These are phyloP conservation scores for Aldabrachelys gigantea DNA, from an alignment of 2,113 vertebrate species.

Conservation along the genomic window DNA sequence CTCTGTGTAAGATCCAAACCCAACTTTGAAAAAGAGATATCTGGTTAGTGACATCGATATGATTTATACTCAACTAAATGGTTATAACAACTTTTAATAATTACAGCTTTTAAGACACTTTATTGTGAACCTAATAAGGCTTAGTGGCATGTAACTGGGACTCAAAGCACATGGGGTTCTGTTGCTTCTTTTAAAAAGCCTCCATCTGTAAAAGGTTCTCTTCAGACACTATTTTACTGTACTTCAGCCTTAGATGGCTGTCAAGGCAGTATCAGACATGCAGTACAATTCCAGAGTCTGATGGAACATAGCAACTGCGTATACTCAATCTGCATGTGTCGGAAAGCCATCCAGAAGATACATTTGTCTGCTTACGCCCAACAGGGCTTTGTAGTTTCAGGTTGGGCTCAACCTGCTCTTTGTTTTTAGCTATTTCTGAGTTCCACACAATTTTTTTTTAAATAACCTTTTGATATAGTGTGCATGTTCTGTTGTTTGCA, in stretches of 20 bases:
- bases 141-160: not conserved
- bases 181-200: not conserved
- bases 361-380: not conserved
- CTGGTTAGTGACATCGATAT: not conserved
- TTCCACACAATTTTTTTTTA: not conserved
- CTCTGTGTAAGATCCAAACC: not conserved
- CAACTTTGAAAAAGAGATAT: not conserved
- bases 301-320: not conserved
- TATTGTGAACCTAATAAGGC: not conserved
- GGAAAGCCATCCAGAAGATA: not conserved
- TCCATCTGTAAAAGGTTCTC: not conserved
- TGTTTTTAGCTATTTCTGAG: not conserved
- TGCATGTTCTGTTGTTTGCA: not conserved
- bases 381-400: not conserved
- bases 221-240: not conserved
- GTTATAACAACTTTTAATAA: not conserved
- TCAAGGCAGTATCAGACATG: not conserved
- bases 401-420: not conserved
- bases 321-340: not conserved
- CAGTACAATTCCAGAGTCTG: not conserved
- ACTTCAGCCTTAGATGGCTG: not conserved
- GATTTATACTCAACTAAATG: not conserved
- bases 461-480: not conserved
- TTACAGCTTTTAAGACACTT: not conserved
- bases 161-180: not conserved